A percentile compares a stretch with the other conserved stretches of the same genome.
These are phyloP conservation scores for Artibeus lituratus DNA, from an alignment of 2,797 vertebrate genomes.

Conservation along the genomic window DNA sequence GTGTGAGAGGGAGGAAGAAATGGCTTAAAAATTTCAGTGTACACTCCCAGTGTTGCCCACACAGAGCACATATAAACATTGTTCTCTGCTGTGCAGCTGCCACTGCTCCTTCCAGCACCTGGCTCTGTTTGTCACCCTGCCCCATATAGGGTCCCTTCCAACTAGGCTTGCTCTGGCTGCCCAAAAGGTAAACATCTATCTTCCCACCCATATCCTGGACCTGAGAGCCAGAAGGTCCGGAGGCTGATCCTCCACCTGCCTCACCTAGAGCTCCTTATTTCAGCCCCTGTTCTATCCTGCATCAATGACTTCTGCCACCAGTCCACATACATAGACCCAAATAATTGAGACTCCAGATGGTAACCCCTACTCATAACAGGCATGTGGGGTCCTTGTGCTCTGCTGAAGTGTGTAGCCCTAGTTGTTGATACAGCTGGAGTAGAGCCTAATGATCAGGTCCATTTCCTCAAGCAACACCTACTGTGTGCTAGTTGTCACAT, in stretches of 20 bases:
- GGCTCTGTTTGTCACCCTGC: constrained; percentile 31
- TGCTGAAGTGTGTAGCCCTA: not conserved
- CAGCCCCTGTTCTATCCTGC: not conserved
- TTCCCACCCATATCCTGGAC: not conserved
- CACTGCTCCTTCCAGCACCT: constrained; percentile 43
- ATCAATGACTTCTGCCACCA: not conserved
- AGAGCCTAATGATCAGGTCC: not conserved
- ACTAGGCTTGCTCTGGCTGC: not conserved
- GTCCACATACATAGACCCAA: fast-evolving
- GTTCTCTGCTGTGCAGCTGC: not conserved
- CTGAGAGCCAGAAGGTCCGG: not conserved
- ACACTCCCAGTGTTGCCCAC: not conserved
- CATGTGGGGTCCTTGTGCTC: fast-evolving
- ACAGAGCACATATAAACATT: not conserved
- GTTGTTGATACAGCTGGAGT: fast-evolving
- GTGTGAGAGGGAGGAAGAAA: not conserved
- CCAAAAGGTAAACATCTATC: not conserved
- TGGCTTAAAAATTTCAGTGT: not conserved
- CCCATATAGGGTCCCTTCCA: not conserved
- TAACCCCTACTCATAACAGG: not conserved
- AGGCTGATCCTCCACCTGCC: not conserved
- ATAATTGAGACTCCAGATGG: not conserved
- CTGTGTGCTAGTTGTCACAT: not conserved
- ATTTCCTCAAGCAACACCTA: not conserved
- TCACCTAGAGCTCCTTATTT: not conserved